phyloP scores from a whole-genome alignment of 2,797 vertebrate genomes.

The Melanogrammus aeglefinus region DNA sequence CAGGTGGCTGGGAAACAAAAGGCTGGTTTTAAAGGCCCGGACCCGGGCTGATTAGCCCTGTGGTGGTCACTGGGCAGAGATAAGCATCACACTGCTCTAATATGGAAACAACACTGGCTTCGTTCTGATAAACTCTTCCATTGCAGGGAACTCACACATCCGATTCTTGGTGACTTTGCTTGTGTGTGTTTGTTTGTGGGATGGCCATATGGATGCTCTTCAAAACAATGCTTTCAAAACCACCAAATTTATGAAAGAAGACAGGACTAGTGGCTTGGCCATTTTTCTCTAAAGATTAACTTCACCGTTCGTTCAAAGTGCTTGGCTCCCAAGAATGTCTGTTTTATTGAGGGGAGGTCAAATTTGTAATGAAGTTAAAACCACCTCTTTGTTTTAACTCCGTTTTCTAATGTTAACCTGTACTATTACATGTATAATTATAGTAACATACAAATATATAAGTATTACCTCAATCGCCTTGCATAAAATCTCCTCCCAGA shows the following conservation, averaged over 20 bases:
- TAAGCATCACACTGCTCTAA: constrained; percentile 53
- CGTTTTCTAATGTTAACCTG: not conserved
- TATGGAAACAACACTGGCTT: constrained; percentile 19
- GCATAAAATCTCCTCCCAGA: not conserved
- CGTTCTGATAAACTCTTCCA: constrained; percentile 37
- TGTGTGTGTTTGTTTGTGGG: not conserved
- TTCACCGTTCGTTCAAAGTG: not conserved
- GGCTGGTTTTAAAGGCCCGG: constrained; percentile 33
- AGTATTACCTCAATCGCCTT: not conserved
- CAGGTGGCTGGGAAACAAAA: constrained; percentile 28
- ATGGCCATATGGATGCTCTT: no score
- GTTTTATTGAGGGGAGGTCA: not conserved
- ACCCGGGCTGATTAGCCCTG: constrained; percentile 12
- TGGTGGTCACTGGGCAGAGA: constrained; percentile 51
- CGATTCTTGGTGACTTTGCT: not conserved
- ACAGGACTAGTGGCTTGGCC: not conserved
- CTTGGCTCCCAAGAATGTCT: not conserved
- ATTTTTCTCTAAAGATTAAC: not conserved
- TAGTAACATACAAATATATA: not conserved
- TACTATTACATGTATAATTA: not conserved
- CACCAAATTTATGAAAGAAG: not conserved
- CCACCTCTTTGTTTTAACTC: not conserved
- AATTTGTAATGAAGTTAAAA: not conserved
- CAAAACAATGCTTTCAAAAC: not conserved
- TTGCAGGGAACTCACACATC: not conserved